phyloP scores from a whole-genome alignment of 2,888 invertebrate species.

The Petrolisthes manimaculis region DNA sequence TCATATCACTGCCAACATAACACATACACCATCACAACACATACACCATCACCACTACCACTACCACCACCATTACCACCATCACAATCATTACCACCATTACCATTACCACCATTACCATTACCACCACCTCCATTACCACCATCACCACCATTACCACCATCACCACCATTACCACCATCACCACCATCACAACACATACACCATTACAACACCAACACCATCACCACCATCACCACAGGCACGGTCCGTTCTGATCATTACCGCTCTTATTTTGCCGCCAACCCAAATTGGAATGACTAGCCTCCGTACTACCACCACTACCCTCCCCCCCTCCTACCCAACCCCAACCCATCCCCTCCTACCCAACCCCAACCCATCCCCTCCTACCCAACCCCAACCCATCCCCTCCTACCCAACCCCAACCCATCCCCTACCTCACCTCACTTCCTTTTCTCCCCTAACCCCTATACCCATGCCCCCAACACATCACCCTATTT shows the following conservation, averaged over 20 bases:
- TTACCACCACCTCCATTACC: background rate
- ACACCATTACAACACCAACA: background rate
- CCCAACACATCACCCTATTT: background rate
- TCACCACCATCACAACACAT: background rate
- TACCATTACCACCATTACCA: background rate
- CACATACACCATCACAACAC: background rate
- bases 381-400: background rate
- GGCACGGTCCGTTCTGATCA: background rate
- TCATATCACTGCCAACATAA: background rate
- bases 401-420: background rate
- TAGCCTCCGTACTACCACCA: background rate
- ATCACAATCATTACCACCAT: background rate
- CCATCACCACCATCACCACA: slow-evolving; percentile 14
- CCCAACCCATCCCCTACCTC: background rate
- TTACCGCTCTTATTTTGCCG: slow-evolving; percentile 7
- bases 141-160: background rate
- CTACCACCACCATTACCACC: slow-evolving; percentile 3
- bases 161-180: background rate
- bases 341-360: background rate
- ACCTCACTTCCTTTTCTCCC: background rate
- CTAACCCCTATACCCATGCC: background rate
- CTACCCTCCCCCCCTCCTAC: background rate
- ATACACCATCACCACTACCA: background rate
- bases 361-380: background rate
- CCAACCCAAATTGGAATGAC: background rate